Evolutionary conservation across 2,888 invertebrate species (phyloP).

Genomic region (Tetragonisca angustula): DNA sequence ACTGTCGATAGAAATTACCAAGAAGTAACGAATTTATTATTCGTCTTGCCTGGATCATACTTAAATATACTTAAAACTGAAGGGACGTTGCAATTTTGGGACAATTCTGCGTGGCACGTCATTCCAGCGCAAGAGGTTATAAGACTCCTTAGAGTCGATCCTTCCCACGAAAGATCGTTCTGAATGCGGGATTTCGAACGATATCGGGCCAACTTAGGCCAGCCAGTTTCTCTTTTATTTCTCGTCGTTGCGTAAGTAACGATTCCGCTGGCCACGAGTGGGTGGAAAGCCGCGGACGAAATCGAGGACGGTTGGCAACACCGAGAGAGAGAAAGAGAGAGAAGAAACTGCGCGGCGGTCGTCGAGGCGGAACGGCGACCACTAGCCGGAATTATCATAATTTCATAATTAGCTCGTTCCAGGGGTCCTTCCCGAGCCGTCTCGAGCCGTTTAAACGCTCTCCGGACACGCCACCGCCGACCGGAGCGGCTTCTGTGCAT

Average conservation of each 20-base stretch:
- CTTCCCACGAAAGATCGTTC: too few relatives aligned
- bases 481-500: conserved; percentile 52
- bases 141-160: too few relatives aligned
- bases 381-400: conserved; percentile 79
- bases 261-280: neutral
- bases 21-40: too few relatives aligned
- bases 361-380: conserved; percentile 68
- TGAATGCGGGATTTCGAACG: too few relatives aligned
- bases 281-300: conserved; percentile 2
- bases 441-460: conserved; percentile 73
- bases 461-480: conserved; percentile 73
- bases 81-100: too few relatives aligned
- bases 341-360: conserved; percentile 49
- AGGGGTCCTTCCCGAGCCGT: conserved; percentile 76
- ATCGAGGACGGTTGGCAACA: conserved; percentile 48
- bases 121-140: too few relatives aligned
- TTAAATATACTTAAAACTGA: too few relatives aligned
- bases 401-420: conserved; percentile 82
- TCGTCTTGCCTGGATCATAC: too few relatives aligned
- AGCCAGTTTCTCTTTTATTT: neutral
- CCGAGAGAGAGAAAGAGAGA: neutral
- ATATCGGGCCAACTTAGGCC: neutral
- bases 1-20: too few relatives aligned
- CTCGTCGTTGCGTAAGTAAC: neutral
- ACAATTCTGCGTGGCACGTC: too few relatives aligned